Conservation (phyloP, 2,797 vertebrate genomes). For the Sebastes taczanowskii region DNA sequence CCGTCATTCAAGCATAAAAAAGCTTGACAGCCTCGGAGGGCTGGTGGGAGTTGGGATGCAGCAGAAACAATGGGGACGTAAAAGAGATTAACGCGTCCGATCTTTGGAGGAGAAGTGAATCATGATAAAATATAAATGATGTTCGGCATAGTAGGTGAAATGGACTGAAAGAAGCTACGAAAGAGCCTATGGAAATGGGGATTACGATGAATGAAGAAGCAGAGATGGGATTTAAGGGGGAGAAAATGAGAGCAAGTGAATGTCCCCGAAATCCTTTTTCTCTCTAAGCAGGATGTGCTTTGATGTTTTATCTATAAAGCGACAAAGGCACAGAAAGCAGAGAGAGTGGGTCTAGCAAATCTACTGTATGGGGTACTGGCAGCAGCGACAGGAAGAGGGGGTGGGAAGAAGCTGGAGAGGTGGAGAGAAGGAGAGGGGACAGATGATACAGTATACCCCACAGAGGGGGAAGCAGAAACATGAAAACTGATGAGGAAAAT, state of each 20-base stretch:
- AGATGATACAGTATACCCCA: conserved; percentile 38
- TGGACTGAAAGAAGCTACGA: conserved; percentile 17
- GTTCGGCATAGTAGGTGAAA: conserved; percentile 26
- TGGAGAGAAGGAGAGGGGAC: conserved; percentile 38
- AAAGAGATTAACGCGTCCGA: not conserved
- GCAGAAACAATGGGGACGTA: conserved; percentile 1
- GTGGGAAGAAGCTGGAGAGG: conserved; percentile 40
- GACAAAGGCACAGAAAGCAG: conserved; percentile 71
- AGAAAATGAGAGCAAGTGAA: conserved; percentile 66
- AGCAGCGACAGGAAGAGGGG: conserved; percentile 80
- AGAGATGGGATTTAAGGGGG: conserved; percentile 61
- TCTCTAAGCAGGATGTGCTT: conserved; percentile 74
- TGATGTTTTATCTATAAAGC: conserved; percentile 82
- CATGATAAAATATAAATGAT: conserved; percentile 48
- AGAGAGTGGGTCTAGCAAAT: conserved; percentile 63
- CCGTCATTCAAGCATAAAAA: conserved; percentile 31
- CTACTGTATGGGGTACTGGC: conserved; percentile 64
- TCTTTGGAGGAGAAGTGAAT: conserved; percentile 33
- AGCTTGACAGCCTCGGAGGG: not conserved
- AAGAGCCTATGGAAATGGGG: conserved; percentile 38
- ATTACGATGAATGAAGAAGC: conserved; percentile 62
- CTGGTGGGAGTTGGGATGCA: not conserved
- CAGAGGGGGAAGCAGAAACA: conserved; percentile 30
- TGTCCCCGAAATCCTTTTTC: conserved; percentile 70
- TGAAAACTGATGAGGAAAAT: conserved; percentile 42